phyloP scores from a whole-genome alignment of 1,140 invertebrate genomes.

The Agrypnia vestita region DNA sequence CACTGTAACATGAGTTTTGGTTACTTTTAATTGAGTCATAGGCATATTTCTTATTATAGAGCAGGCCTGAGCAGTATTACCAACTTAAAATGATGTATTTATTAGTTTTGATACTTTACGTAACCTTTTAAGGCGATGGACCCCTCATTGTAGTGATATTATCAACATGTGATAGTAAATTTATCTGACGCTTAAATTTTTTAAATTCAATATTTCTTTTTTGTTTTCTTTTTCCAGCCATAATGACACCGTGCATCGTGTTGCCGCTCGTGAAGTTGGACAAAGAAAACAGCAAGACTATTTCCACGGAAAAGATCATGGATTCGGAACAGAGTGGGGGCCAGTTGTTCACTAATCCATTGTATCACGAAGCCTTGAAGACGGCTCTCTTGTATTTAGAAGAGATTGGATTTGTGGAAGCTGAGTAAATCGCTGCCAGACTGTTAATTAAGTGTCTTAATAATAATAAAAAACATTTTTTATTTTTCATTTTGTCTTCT shows the following conservation, averaged over 20 bases:
- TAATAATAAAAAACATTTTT: no score
- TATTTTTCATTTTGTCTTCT: no score
- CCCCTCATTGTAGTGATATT: background rate
- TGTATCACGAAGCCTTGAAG: constrained; percentile 42
- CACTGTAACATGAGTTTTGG: no score
- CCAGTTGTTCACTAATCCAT: constrained; percentile 43
- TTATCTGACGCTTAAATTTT: background rate
- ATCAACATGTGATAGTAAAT: background rate
- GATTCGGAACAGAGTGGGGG: constrained; percentile 14
- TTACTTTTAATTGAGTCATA: no score
- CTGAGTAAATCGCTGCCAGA: no score
- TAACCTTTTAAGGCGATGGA: no score
- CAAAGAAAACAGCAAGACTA: constrained; percentile 31
- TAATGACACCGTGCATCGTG: constrained; percentile 57
- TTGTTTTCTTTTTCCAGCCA: constrained; percentile 40
- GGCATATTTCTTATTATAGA: no score
- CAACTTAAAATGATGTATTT: no score
- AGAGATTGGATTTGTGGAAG: no score
- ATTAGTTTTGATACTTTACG: no score
- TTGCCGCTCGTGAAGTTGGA: constrained; percentile 53
- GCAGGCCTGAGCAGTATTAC: no score
- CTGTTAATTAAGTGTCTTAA: no score
- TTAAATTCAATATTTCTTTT: background rate
- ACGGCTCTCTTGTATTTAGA: constrained; percentile 26
- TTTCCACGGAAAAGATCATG: constrained; percentile 50